Conservation (phyloP, 2,797 vertebrate species). For the Chloroceryle inda region DNA sequence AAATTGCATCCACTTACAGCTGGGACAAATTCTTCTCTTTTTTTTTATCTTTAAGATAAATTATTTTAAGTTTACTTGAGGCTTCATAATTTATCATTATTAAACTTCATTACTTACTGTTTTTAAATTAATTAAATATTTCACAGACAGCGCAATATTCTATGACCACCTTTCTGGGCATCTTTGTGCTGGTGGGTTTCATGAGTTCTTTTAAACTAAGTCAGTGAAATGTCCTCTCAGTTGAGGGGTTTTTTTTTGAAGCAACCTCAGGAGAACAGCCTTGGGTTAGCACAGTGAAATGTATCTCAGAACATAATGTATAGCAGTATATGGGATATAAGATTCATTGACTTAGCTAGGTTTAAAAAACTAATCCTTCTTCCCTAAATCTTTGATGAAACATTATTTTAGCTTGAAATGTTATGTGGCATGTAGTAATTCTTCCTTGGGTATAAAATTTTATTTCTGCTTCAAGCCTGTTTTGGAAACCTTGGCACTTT, state of each 20-base stretch:
- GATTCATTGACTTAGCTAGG: slow-evolving; percentile 51
- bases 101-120: neutral
- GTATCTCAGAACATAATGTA: neutral
- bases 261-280: neutral
- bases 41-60: neutral
- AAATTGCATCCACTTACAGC: neutral
- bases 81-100: neutral
- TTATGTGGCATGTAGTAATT: slow-evolving; percentile 49
- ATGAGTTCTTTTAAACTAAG: neutral
- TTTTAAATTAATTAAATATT: neutral
- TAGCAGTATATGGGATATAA: slow-evolving; percentile 1
- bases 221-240: neutral
- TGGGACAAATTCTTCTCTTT: neutral
- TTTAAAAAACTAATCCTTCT: slow-evolving; percentile 64
- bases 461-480: slow-evolving; percentile 53
- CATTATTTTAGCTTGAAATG: slow-evolving; percentile 62
- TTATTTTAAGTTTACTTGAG: neutral
- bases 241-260: neutral
- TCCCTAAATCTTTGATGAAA: slow-evolving; percentile 71
- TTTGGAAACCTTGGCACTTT: slow-evolving; percentile 45
- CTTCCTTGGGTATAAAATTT: slow-evolving; percentile 59
- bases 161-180: neutral
- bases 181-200: neutral
- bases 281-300: slow-evolving; percentile 5
- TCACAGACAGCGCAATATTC: neutral